These are phyloP conservation scores for Aspidapion aeneum DNA, from an alignment of 2,888 invertebrate species.

Conservation along the genomic window DNA sequence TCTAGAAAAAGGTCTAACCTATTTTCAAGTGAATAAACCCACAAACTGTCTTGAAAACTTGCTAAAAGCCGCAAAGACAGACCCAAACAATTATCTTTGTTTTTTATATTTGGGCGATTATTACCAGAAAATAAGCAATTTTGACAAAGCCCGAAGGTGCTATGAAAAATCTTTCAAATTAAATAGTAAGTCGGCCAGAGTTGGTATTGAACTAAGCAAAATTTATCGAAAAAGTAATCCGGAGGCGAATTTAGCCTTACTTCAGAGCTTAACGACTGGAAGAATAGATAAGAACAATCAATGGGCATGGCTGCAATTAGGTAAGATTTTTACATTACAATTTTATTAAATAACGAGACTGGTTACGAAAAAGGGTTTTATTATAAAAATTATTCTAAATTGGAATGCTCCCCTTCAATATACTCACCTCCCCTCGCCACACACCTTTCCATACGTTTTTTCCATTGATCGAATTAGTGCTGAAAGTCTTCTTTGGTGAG, in stretches of 20 bases:
- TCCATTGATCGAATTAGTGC: too few species aligned
- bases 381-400: too few species aligned
- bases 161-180: slow-evolving; percentile 80
- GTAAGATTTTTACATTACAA: too few species aligned
- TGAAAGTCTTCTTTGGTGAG: too few species aligned
- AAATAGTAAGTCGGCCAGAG: slow-evolving; percentile 62
- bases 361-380: too few species aligned
- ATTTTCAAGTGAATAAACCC: slow-evolving; percentile 57
- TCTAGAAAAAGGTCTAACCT: slow-evolving; percentile 58
- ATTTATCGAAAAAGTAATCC: slow-evolving; percentile 53
- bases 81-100: slow-evolving; percentile 70
- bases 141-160: slow-evolving; percentile 75
- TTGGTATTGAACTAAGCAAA: slow-evolving; percentile 72
- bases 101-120: slow-evolving; percentile 75
- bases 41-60: slow-evolving; percentile 61
- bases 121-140: slow-evolving; percentile 63
- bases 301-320: slow-evolving; percentile 79
- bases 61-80: slow-evolving; percentile 66
- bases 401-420: too few species aligned
- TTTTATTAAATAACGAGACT: too few species aligned
- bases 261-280: slow-evolving; percentile 52
- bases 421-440: too few species aligned
- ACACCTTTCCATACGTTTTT: too few species aligned
- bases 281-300: slow-evolving; percentile 47
- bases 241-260: slow-evolving; percentile 61